Percentiles rank a stretch among this genome's conserved stretches.
phyloP scores from a whole-genome alignment of 2,888 invertebrate genomes.

The Girardia tigrina region DNA sequence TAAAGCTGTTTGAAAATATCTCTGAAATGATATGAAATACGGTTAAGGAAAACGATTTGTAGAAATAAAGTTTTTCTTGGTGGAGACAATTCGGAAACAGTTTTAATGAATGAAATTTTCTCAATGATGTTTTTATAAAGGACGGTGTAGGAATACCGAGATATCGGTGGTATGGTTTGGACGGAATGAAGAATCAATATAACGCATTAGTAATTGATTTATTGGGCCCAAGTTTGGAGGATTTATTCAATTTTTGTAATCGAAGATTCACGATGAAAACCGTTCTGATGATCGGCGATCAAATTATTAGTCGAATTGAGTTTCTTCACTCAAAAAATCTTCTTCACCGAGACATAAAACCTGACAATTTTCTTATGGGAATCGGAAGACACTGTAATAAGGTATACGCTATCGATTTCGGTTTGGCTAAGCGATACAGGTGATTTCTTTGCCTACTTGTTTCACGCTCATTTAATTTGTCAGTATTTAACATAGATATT shows the following conservation, averaged over 20 bases:
- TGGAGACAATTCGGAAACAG: no score
- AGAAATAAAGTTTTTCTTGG: no score
- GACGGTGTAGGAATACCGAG: constrained; percentile 51
- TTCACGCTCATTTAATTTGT: no score
- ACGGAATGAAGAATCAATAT: constrained; percentile 36
- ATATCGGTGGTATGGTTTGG: constrained; percentile 32
- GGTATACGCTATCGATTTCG: constrained; percentile 42
- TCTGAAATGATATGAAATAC: no score
- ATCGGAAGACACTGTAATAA: constrained; percentile 95
- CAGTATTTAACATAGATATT: no score
- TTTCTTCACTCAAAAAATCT: constrained; percentile 36
- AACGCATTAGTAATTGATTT: constrained; percentile 94
- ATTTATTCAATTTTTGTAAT: constrained; percentile 90
- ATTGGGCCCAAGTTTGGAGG: constrained; percentile 85
- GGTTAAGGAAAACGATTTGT: no score
- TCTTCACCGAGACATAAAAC: constrained; percentile 60
- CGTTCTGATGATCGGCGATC: constrained; percentile 91
- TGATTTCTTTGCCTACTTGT: background rate
- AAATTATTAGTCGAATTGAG: constrained; percentile 35
- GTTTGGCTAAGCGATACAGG: constrained; percentile 45
- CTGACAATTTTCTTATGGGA: constrained; percentile 96
- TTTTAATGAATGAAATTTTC: no score
- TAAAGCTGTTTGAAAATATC: no score
- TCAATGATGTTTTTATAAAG: background rate
- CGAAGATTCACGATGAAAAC: constrained; percentile 94